Conservation (phyloP, 2,797 vertebrate species). For the Clamator glandarius region DNA sequence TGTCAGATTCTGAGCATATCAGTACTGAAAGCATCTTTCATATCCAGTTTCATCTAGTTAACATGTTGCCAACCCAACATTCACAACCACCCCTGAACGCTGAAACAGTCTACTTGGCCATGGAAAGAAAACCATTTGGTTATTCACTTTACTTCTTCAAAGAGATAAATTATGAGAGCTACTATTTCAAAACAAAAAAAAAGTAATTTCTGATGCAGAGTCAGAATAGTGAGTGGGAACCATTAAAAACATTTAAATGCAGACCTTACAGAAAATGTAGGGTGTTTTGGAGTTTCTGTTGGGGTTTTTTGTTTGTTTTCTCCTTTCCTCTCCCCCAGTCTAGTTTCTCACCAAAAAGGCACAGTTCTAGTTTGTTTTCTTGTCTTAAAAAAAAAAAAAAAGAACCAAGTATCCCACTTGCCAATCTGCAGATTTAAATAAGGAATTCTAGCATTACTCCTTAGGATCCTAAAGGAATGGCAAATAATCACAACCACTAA, state of each 20-base stretch:
- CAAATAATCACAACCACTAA: neutral
- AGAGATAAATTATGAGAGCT: neutral
- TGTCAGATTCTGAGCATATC: neutral
- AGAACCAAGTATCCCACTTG: accelerated
- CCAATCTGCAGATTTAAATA: neutral
- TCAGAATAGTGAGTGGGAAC: neutral
- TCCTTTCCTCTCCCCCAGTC: accelerated
- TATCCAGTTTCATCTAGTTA: neutral
- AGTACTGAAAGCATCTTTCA: neutral
- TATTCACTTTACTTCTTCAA: neutral
- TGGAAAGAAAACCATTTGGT: neutral
- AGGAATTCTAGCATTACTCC: neutral
- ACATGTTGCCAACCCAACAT: neutral
- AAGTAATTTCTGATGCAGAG: neutral
- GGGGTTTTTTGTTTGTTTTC: neutral
- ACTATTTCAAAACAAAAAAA: neutral
- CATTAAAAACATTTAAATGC: neutral
- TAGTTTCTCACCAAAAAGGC: too few species aligned
- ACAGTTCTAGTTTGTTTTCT: neutral
- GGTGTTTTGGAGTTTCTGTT: accelerated
- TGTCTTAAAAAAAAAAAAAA: neutral
- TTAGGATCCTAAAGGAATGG: neutral
- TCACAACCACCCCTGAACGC: neutral
- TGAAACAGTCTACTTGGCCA: neutral
- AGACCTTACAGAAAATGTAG: neutral